phyloP scores from a whole-genome alignment of 2,888 invertebrate species.

The Matsumyia berberina region DNA sequence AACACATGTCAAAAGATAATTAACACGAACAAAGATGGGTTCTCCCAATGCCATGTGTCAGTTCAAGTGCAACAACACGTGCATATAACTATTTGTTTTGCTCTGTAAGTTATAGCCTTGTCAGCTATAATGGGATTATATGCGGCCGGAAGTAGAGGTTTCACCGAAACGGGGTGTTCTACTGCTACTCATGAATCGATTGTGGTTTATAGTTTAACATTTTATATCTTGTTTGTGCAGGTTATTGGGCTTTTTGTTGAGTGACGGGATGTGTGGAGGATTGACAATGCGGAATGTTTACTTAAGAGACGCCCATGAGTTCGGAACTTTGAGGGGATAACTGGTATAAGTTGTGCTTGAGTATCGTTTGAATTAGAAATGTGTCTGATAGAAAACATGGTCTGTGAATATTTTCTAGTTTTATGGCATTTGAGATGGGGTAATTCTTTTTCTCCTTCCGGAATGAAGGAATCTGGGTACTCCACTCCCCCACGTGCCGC shows the following conservation, averaged over 20 bases:
- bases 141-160: constrained; percentile 19
- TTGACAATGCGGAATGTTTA: background rate
- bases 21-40: background rate
- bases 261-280: background rate
- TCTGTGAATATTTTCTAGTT: too few species aligned
- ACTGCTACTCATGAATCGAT: constrained; percentile 28
- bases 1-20: constrained; percentile 1
- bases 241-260: constrained; percentile 14
- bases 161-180: too few species aligned
- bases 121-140: constrained; percentile 48
- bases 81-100: constrained; percentile 10
- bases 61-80: background rate
- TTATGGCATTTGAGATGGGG: too few species aligned
- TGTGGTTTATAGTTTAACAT: background rate
- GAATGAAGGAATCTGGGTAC: too few species aligned
- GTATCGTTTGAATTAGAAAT: too few species aligned
- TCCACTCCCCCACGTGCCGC: too few species aligned
- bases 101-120: constrained; percentile 5
- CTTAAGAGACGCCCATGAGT: too few species aligned
- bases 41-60: constrained; percentile 3
- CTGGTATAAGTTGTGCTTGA: too few species aligned
- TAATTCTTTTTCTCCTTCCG: too few species aligned
- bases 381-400: too few species aligned
- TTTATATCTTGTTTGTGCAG: constrained; percentile 40
- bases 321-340: too few species aligned